phyloP scores from a whole-genome alignment of 2,797 vertebrate genomes.

The Eulemur rubriventer region DNA sequence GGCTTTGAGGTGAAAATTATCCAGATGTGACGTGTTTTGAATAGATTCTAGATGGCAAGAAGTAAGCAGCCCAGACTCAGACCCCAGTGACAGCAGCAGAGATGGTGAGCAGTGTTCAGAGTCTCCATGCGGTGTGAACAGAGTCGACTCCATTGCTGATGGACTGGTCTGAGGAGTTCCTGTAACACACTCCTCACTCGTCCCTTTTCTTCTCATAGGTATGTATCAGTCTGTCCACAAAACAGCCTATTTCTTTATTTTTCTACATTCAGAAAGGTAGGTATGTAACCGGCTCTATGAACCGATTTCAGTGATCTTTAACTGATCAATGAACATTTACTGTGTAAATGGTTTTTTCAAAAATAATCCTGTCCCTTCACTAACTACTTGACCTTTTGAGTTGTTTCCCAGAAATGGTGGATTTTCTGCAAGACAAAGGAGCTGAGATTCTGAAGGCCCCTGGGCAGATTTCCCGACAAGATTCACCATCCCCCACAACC shows the following conservation, averaged over 20 bases:
- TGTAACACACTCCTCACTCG: not conserved
- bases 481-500: too few relatives aligned
- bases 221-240: not conserved
- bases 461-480: too few relatives aligned
- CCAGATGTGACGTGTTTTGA: not conserved
- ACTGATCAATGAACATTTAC: too few relatives aligned
- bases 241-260: not conserved
- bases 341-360: too few relatives aligned
- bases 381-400: too few relatives aligned
- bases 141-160: not conserved
- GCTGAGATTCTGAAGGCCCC: too few relatives aligned
- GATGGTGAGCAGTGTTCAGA: not conserved
- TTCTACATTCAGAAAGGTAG: not conserved
- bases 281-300: not conserved
- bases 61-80: not conserved
- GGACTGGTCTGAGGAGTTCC: not conserved
- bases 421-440: too few relatives aligned
- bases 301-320: not conserved
- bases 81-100: not conserved
- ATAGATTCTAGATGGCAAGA: fast-evolving
- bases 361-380: too few relatives aligned
- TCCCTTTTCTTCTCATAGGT: not conserved
- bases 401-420: too few relatives aligned
- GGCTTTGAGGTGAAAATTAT: not conserved
- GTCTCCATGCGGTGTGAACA: not conserved